Evolutionary conservation across 1,140 invertebrate species (phyloP), one percentile per base, ranked within the genome.

Genomic region (Ectropis grisescens): DNA sequence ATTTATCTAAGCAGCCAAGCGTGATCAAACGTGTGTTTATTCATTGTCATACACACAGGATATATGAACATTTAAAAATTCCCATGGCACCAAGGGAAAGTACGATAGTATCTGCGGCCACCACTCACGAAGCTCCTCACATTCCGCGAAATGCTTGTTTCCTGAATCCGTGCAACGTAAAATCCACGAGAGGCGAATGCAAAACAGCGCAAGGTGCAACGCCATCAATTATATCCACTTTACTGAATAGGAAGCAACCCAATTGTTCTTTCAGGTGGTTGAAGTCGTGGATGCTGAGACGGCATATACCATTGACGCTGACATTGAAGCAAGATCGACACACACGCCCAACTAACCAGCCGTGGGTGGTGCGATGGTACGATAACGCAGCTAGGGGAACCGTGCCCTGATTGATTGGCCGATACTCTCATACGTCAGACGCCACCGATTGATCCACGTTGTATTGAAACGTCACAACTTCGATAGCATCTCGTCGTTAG

Each of bases 401-500:
- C 16, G 16, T 3, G 10, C 11, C 15, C 22, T 24, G 19, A 47
- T 41, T 45, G 44, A 46, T 38, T 29, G 33, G 33, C 30, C 28
- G 46, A 49, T 50, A 40, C 33, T 44, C 41, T 37, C 31, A 31
- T 46, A 34, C 47, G 45, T 47, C 51, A 58, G 27, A 47, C 38
- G 31, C 37, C 37, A 16, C 10, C 33, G 51, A 68, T 56, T 58
- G 62, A 59, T 61, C 41, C 46, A 56, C 41, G 57, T 52, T 55
- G 65, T 79, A 79, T 79, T 79, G 74, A 79, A 79, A 79, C 58
- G 71, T 80, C 75, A 67, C 52, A 46, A 41, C 37, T 38, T 30
- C 33, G 74, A 79, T 79, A 74, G 29, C 43, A 79, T 79, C 71
- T 53, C 49, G 65, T 76, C 70, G 65, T 71, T 68, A 75, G 61